A percentile compares a stretch with the other conserved stretches of the same genome.
Evolutionary conservation across 2,797 vertebrate species (phyloP).

Genomic region (Sciaenops ocellatus): DNA sequence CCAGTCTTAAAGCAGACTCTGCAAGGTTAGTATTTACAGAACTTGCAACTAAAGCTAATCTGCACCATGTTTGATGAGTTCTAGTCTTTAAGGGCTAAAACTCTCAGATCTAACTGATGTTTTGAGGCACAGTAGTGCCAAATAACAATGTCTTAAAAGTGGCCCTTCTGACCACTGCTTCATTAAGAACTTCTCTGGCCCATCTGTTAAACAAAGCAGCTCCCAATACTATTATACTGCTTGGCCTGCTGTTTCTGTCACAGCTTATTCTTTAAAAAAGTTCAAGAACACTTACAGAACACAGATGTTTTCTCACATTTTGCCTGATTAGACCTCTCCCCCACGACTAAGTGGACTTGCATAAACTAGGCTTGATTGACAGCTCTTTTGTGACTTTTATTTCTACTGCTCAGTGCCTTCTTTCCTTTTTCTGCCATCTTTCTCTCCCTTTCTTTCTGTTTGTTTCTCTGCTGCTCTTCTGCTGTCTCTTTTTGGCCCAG

Average conservation of each 20-base stretch:
- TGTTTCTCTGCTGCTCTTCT: neutral
- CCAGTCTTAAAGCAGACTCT: neutral
- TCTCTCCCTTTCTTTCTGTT: neutral
- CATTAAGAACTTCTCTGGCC: neutral
- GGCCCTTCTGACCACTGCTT: slow-evolving; percentile 8
- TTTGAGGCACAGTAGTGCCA: neutral
- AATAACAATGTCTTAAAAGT: neutral
- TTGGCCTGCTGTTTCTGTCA: slow-evolving; percentile 10
- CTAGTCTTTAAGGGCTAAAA: neutral
- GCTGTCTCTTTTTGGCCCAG: neutral
- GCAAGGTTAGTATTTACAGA: neutral
- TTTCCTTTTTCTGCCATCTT: slow-evolving; percentile 20
- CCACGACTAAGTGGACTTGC: slow-evolving; percentile 28
- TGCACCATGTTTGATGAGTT: neutral
- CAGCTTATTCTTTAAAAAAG: slow-evolving; percentile 18
- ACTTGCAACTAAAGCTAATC: neutral
- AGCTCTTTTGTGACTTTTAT: slow-evolving; percentile 29
- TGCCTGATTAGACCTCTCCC: slow-evolving; percentile 41
- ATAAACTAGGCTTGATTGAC: slow-evolving; percentile 32
- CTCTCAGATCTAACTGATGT: slow-evolving; percentile 3
- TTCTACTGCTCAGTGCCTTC: slow-evolving; percentile 18
- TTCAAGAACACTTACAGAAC: neutral
- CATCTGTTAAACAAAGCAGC: neutral
- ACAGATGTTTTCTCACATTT: slow-evolving; percentile 49
- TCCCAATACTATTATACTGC: neutral